phyloP scores from a whole-genome alignment of 2,797 vertebrate species.

The Vipera latastei region DNA sequence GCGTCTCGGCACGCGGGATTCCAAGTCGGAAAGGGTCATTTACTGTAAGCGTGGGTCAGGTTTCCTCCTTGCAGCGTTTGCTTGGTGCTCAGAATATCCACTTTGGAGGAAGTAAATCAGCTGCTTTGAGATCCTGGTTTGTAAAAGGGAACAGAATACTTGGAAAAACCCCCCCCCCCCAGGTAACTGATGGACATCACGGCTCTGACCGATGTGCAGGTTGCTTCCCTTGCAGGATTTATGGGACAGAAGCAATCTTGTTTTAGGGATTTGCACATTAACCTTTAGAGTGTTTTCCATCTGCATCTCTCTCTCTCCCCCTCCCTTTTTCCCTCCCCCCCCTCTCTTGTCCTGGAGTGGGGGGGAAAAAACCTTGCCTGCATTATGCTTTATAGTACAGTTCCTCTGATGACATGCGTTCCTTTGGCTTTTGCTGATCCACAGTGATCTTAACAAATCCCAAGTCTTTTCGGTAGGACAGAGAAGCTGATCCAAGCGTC shows the following conservation, averaged over 20 bases:
- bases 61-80: background rate
- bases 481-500: background rate
- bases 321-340: accelerated
- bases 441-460: background rate
- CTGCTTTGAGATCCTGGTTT: background rate
- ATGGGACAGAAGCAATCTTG: background rate
- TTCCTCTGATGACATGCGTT: background rate
- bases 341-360: background rate
- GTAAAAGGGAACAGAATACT: background rate
- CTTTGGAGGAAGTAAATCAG: background rate
- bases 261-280: background rate
- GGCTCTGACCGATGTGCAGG: background rate
- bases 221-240: background rate
- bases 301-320: too few relatives aligned
- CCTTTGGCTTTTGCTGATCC: background rate
- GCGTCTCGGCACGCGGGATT: background rate
- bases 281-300: background rate
- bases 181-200: background rate
- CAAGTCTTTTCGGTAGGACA: background rate
- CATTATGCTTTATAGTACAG: background rate
- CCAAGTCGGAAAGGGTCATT: too few relatives aligned
- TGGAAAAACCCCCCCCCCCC: background rate
- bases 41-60: background rate
- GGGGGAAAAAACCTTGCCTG: background rate
- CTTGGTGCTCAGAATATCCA: background rate